Evolutionary conservation across 2,113 vertebrate species (phyloP).

Genomic region (Salvator merianae): DNA sequence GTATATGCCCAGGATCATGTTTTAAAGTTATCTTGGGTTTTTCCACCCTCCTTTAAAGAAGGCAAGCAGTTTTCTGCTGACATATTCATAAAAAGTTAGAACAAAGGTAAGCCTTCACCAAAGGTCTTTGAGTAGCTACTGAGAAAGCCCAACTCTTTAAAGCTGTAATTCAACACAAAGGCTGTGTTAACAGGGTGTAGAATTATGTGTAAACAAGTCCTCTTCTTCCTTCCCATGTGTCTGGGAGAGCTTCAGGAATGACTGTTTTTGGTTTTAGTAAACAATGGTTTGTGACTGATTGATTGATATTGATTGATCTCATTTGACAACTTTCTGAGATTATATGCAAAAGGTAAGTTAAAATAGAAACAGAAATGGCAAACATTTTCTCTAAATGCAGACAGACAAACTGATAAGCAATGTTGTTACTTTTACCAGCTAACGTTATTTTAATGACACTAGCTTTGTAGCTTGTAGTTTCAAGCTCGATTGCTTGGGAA

Average conservation of each 20-base stretch:
- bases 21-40: background rate
- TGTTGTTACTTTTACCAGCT: background rate
- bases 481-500: background rate
- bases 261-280: background rate
- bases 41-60: background rate
- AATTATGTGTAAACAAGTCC: background rate
- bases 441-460: background rate
- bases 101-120: background rate
- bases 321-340: too few relatives aligned
- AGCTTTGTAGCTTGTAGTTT: background rate
- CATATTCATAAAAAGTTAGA: background rate
- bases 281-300: background rate
- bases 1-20: background rate
- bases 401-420: too few relatives aligned
- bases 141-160: background rate
- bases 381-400: too few relatives aligned
- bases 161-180: background rate
- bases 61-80: background rate
- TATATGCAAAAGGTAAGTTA: too few relatives aligned
- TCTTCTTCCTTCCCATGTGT: background rate
- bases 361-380: too few relatives aligned
- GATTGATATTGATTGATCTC: too few relatives aligned
- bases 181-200: background rate
- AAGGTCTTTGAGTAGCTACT: too few relatives aligned
- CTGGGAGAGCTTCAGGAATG: background rate